These are phyloP conservation scores for Pseudomyrmex pallidus DNA, from an alignment of 1,140 invertebrate species.

Conservation along the genomic window DNA sequence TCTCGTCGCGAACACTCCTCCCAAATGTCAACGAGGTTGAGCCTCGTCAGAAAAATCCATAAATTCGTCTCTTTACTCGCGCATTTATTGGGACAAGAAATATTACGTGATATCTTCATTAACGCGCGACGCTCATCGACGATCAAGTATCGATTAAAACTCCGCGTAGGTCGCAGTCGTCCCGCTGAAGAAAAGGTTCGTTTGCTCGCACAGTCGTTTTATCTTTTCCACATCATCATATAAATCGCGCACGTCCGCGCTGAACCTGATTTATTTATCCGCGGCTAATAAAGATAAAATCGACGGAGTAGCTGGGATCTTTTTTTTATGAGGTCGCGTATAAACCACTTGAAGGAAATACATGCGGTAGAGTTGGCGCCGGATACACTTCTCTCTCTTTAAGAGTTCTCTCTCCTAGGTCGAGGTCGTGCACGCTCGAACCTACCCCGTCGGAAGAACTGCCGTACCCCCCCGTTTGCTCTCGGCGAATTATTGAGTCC, in stretches of 20 bases:
- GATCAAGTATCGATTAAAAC: too few species aligned
- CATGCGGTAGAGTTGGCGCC: not conserved
- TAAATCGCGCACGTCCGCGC: constrained; percentile 16
- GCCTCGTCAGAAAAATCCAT: not conserved
- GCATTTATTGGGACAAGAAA: not conserved
- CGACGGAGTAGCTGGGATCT: not conserved
- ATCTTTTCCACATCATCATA: constrained; percentile 1
- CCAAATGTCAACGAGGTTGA: constrained; percentile 17
- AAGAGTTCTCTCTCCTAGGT: constrained; percentile 35
- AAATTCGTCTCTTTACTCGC: not conserved
- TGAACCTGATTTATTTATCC: constrained; percentile 17
- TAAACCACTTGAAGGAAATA: not conserved
- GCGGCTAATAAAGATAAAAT: constrained; percentile 6
- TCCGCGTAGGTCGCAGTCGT: too few species aligned
- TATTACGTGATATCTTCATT: not conserved
- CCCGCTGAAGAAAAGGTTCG: too few species aligned
- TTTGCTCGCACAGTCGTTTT: not conserved
- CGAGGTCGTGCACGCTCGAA: constrained; percentile 26
- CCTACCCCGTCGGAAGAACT: constrained; percentile 3
- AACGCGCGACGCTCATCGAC: too few species aligned
- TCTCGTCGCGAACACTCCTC: constrained; percentile 14
- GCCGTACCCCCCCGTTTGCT: constrained; percentile 1
- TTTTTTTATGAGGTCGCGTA: constrained; percentile 29
- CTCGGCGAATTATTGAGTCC: constrained; percentile 19
- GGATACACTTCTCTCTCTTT: constrained; percentile 4